A percentile compares a stretch with the other conserved stretches of the same genome.
Evolutionary conservation across 2,113 vertebrate species (phyloP).

Genomic region (Antechinus flavipes): DNA sequence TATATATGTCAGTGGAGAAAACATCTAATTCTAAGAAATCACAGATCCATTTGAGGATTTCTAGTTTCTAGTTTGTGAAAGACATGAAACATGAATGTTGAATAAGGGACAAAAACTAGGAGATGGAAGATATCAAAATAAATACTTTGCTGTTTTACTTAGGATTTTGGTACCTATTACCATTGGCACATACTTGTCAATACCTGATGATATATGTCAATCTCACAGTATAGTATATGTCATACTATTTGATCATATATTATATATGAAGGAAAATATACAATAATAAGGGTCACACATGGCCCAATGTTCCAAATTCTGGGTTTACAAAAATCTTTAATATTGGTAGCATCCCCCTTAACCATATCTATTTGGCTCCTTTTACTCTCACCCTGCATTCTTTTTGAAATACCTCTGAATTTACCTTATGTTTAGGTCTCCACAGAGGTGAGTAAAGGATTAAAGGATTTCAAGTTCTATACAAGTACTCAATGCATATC

Average conservation of each 20-base stretch:
- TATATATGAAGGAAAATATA: not conserved
- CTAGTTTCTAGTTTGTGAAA: not conserved
- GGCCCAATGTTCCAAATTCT: not conserved
- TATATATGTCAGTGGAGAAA: not conserved
- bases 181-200: not conserved
- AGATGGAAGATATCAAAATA: not conserved
- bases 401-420: not conserved
- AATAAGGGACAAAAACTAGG: not conserved
- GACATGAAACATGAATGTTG: not conserved
- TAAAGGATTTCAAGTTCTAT: not conserved
- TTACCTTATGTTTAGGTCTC: not conserved
- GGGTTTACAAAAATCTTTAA: not conserved
- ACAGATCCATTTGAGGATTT: not conserved
- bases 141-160: not conserved
- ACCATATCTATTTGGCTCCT: not conserved
- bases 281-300: not conserved
- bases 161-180: slow-evolving; percentile 15
- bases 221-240: not conserved
- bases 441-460: not conserved
- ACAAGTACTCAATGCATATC: not conserved
- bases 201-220: not conserved
- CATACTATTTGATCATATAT: not conserved
- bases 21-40: not conserved
- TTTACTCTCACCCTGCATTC: not conserved
- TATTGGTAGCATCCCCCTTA: not conserved